phyloP scores from a whole-genome alignment of 2,888 invertebrate genomes.

The Nephrocerus scutellatus region DNA sequence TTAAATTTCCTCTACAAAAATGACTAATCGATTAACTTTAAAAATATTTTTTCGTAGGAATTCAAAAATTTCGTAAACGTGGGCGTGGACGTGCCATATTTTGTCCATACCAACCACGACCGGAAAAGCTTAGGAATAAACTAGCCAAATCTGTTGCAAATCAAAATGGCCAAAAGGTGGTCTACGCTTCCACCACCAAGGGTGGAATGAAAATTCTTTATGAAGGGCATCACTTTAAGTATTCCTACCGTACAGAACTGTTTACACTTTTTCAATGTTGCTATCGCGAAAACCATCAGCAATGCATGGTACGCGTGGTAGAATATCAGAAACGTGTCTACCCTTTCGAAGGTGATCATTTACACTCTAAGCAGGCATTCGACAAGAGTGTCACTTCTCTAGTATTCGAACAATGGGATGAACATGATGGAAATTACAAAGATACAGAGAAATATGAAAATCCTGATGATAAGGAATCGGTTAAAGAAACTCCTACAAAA shows the following conservation, averaged over 20 bases:
- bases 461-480: not conserved
- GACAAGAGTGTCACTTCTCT: constrained; percentile 22
- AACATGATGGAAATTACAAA: too few relatives aligned
- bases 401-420: constrained; percentile 20
- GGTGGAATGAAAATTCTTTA: constrained; percentile 25
- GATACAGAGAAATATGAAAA: not conserved
- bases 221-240: constrained; percentile 25
- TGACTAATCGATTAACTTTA: too few relatives aligned
- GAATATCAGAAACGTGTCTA: constrained; percentile 19
- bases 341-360: constrained; percentile 20
- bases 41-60: too few relatives aligned
- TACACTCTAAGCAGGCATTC: constrained; percentile 21
- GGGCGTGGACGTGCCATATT: too few relatives aligned
- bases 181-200: constrained; percentile 22
- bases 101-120: too few relatives aligned
- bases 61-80: too few relatives aligned
- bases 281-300: constrained; percentile 19
- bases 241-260: constrained; percentile 17
- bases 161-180: too few relatives aligned
- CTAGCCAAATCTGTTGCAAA: too few relatives aligned
- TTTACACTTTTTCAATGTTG: constrained; percentile 19
- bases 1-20: too few relatives aligned
- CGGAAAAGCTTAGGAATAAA: too few relatives aligned
- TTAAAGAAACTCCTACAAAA: not conserved
- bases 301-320: constrained; percentile 21